These are phyloP conservation scores for cattle (Bos taurus) DNA, from an alignment of 2,113 vertebrate species.

Conservation along the genomic window DNA sequence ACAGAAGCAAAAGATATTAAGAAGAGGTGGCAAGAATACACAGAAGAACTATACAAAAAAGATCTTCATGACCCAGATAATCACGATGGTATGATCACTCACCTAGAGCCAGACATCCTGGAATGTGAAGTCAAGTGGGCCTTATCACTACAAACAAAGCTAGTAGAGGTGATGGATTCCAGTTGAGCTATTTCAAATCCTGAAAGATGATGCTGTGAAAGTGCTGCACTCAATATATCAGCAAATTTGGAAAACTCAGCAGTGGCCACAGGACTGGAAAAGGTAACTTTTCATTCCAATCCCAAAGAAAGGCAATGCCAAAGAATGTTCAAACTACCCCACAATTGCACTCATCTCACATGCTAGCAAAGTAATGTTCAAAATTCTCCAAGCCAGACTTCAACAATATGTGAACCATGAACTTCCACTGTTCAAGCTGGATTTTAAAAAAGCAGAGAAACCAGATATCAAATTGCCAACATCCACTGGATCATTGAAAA, in stretches of 20 bases:
- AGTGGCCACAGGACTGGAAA: background rate
- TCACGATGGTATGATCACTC: background rate
- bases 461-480: background rate
- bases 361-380: background rate
- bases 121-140: background rate
- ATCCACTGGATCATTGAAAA: background rate
- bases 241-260: background rate
- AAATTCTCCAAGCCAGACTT: background rate
- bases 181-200: background rate
- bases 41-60: background rate
- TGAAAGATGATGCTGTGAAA: background rate
- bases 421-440: background rate
- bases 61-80: background rate
- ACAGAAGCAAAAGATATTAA: background rate
- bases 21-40: background rate
- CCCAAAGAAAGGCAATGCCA: background rate
- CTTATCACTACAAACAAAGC: background rate
- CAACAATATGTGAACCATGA: accelerated
- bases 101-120: background rate
- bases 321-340: background rate
- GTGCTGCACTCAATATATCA: background rate
- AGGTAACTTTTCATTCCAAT: background rate
- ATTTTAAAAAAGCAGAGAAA: background rate
- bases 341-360: background rate
- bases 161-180: background rate